Evolutionary conservation across 2,888 invertebrate genomes (phyloP), one percentile per base, ranked within the genome.

Genomic region (Diadromus collaris): DNA sequence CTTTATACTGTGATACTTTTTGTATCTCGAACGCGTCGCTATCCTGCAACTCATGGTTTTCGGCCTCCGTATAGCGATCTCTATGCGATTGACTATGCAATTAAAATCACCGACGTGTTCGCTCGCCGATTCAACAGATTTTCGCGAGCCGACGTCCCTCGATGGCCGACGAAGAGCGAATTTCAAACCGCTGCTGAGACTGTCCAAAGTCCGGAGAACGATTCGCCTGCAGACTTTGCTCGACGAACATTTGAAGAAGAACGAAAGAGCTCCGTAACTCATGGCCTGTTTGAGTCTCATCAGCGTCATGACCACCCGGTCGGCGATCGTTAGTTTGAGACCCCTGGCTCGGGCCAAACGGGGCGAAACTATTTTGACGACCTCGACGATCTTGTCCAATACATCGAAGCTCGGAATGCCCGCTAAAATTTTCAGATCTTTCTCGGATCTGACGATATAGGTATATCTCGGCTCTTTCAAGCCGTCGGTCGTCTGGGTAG

Each of bases 1-100:
- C 73, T 85, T 85, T 1, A 83, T 56, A 13, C 81, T 84, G 56
- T 76, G n/a, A 24, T 27, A 38, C 19, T 75, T 56, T 72, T 82
- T 83, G 48, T 81, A 79, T 10, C 70, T 74, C 13, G 82, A 84
- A 6, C 38, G 58, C 29, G 65, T 70, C 10, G 29, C 7, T 0
- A 21, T 4, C 10, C 58, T 64, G 16, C 38, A 21, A 1, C n/a
- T 54, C n/a, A 9, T 10, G 0, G 56, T 38, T 10, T 63, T 68
- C 10, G 77, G 41, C 63, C 21, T 68, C 29, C 27, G 6, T 4
- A 63, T 21, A 16, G 34, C 27, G 7, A 77, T 46, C 34, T 77
- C 72, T 6, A 68, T 44, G 3, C 67, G 61, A 68, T 38, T 68
- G n/a, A 77, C 27, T 7, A 72, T 6, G 21, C 67, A 68, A 54